Evolutionary conservation across 2,113 vertebrate species (phyloP).

Genomic region (Oxygymnocypris stewartii): DNA sequence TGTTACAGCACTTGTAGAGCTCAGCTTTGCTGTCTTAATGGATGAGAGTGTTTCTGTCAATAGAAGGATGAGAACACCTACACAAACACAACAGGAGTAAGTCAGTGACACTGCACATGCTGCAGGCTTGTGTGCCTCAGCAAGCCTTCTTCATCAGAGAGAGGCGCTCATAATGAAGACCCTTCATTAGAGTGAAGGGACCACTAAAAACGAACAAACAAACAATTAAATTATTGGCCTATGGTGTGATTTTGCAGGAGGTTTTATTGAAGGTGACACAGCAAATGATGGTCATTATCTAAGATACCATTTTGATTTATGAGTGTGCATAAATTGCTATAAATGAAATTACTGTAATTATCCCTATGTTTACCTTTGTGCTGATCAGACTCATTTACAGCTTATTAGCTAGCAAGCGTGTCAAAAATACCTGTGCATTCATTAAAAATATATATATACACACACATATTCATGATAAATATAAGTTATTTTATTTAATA

Average conservation of each 20-base stretch:
- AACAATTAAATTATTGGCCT: background rate
- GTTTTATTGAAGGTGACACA: background rate
- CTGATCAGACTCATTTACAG: background rate
- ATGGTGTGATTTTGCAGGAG: background rate
- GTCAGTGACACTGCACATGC: background rate
- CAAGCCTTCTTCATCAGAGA: no score
- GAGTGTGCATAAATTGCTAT: background rate
- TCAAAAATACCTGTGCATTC: background rate
- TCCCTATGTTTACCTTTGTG: background rate
- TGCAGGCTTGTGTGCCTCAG: background rate
- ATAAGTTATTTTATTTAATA: background rate
- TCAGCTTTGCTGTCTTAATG: constrained; percentile 14
- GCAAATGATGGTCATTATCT: background rate
- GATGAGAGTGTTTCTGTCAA: constrained; percentile 25
- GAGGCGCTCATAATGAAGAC: no score
- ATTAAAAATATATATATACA: background rate
- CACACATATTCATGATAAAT: no score
- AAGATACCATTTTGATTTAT: background rate
- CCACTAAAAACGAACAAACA: background rate
- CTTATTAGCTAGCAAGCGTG: background rate
- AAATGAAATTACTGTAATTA: background rate
- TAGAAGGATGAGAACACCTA: constrained; percentile 20
- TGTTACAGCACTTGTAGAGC: constrained; percentile 9
- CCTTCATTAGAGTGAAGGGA: background rate
- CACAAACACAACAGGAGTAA: constrained; percentile 24